A percentile compares a stretch with the other conserved stretches of the same genome.
Conservation (phyloP, 1,140 invertebrate species). For the Leptinotarsa undecemlineata region DNA sequence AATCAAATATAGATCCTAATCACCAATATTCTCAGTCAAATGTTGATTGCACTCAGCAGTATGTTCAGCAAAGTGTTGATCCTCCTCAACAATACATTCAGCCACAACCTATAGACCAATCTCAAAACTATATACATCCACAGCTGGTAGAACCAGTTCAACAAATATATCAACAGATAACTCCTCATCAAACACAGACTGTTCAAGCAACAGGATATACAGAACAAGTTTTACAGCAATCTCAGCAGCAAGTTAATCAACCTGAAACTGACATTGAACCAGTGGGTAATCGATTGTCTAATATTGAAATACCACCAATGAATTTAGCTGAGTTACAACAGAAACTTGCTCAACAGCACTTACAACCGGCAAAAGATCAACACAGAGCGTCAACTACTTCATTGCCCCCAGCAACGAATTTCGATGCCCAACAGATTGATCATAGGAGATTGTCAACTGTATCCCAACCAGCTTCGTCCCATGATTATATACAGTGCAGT, state of each 20-base stretch:
- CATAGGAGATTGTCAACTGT: conserved; percentile 47
- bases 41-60: conserved; percentile 43
- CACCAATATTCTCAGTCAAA: conserved; percentile 36
- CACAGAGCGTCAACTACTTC: conserved; percentile 49
- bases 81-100: conserved; percentile 51
- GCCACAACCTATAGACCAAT: not conserved
- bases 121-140: not conserved
- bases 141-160: conserved; percentile 48
- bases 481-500: conserved; percentile 43
- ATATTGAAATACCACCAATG: conserved; percentile 42
- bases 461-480: conserved; percentile 43
- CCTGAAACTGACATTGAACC: conserved; percentile 10
- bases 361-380: conserved; percentile 30
- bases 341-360: conserved; percentile 43
- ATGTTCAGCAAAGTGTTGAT: conserved; percentile 49
- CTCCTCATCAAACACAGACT: conserved; percentile 28
- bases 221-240: conserved; percentile 25
- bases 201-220: conserved; percentile 33
- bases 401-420: conserved; percentile 47
- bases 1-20: conserved; percentile 25
- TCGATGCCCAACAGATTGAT: conserved; percentile 39
- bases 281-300: conserved; percentile 25
- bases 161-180: conserved; percentile 35
- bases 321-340: conserved; percentile 47
- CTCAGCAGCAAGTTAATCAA: conserved; percentile 34